Base-by-base conservation (phyloP, 2,888 invertebrate genomes). In the Trachelus iudaicus region DNA sequence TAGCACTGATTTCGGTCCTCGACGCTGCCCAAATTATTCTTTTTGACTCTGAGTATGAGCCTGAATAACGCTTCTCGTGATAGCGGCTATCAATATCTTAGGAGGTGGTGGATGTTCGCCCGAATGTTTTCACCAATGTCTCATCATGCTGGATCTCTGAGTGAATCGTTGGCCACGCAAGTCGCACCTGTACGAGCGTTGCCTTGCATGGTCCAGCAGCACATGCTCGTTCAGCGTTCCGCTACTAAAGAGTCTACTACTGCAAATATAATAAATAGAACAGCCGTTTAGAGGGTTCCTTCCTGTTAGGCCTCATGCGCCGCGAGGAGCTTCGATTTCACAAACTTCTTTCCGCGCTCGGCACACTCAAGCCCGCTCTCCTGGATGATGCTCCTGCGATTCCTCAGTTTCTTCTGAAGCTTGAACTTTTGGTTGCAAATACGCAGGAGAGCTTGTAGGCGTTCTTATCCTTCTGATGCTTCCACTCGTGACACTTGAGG, bases 161-260 rank as follows among this genome's bases (percentile, higher is more conserved):
- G 88, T 88, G 40, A 90, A 90, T 34, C 84, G 82, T 31, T 87
- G 86, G 11, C 81, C 81, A 77, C 90, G 89, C 4, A 89, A 77
- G 75, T 90, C 88, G 74, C 90, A 90, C 74, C 85, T 88, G 80
- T 90, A 90, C 0, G 89, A 88, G 2, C 89, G 80, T n/a, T 88
- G 85, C 0, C 86, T 87, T 4, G 89, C 88, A 69, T 90, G 90
- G 4, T 87, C 88, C 1, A 89, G 82, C 4, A 89, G 82, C 4
- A 89, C 85, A 76, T 89, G 90, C 73, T 87, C 87, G 75, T 90
- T 87, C 68, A 83, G 89, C 78, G 88, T 88, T 68, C 85, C 88
- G 0, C 85, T 85, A 0, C 79, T 37, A 34, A 89, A 89, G 0
- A 56, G 33, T 71, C 86, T 89, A 1, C 83, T 69, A 69, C 89